Conservation (phyloP, 1,140 invertebrate genomes). For the Diplogasteroides magnus region DNA sequence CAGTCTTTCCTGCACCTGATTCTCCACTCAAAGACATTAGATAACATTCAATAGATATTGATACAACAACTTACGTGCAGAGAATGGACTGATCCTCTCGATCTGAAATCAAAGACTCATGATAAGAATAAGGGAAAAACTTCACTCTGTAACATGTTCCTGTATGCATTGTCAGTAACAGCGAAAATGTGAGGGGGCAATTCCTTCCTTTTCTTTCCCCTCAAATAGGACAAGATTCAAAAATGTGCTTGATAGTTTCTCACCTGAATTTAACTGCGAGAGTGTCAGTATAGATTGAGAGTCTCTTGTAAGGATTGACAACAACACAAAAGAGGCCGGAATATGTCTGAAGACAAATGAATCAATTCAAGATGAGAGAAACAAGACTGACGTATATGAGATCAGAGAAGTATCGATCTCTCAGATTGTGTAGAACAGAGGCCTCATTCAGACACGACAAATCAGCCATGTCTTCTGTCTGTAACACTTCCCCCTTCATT, state of each 20-base stretch:
- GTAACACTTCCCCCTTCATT: not conserved
- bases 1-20: constrained; percentile 32
- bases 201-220: constrained; percentile 27
- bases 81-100: constrained; percentile 30
- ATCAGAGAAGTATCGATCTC: constrained; percentile 97
- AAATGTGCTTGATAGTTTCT: not conserved
- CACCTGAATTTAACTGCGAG: constrained; percentile 90
- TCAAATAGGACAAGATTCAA: constrained; percentile 11
- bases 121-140: not conserved
- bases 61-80: constrained; percentile 19
- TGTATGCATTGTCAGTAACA: constrained; percentile 24
- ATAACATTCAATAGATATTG: not conserved
- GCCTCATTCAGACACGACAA: constrained; percentile 98
- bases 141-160: constrained; percentile 21
- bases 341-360: constrained; percentile 86
- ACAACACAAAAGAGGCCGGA: constrained; percentile 99
- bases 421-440: constrained; percentile 96
- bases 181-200: constrained; percentile 31
- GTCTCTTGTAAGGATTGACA: constrained; percentile 99
- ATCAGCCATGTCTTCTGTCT: constrained; percentile 92
- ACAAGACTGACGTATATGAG: constrained; percentile 84
- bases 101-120: not conserved
- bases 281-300: constrained; percentile 94
- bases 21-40: constrained; percentile 18
- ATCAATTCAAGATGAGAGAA: not conserved